These are phyloP conservation scores for Chitala chitala DNA, from an alignment of 2,113 vertebrate species.

Conservation along the genomic window DNA sequence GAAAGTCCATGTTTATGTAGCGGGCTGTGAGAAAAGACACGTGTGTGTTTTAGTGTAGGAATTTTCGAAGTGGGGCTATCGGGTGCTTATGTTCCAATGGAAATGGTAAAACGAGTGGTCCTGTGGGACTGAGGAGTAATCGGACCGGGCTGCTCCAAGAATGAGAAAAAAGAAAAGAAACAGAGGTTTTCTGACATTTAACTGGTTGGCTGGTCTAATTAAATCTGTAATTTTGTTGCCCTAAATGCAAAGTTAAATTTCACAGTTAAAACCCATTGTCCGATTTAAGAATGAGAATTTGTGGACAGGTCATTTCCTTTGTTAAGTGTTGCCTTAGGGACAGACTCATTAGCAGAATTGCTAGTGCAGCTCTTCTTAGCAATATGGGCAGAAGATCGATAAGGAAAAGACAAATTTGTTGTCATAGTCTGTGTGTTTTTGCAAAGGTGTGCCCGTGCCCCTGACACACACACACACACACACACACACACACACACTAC, in stretches of 20 bases:
- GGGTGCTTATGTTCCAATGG: slow-evolving; percentile 17
- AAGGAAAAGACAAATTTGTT: not conserved
- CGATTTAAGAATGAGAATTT: not conserved
- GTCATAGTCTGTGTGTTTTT: not conserved
- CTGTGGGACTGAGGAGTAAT: slow-evolving; percentile 13
- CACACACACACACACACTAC: too few species aligned
- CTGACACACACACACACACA: not conserved
- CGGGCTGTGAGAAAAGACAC: slow-evolving; percentile 7
- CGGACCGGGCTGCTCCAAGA: not conserved
- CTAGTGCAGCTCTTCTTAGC: not conserved
- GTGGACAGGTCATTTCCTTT: not conserved
- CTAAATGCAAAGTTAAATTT: too few species aligned
- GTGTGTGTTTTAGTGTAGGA: slow-evolving; percentile 42
- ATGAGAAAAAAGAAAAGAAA: not conserved
- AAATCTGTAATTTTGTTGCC: too few species aligned
- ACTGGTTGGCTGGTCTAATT: too few species aligned
- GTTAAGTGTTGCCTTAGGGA: not conserved
- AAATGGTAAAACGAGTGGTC: not conserved
- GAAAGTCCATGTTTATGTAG: slow-evolving; percentile 31
- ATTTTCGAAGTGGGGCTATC: slow-evolving; percentile 28
- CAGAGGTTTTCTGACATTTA: too few species aligned
- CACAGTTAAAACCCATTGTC: too few species aligned
- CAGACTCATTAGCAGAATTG: not conserved
- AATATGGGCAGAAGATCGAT: not conserved
- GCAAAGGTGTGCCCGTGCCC: not conserved